Base-by-base conservation (phyloP, 2,797 vertebrate species). In the Gouania willdenowi region DNA sequence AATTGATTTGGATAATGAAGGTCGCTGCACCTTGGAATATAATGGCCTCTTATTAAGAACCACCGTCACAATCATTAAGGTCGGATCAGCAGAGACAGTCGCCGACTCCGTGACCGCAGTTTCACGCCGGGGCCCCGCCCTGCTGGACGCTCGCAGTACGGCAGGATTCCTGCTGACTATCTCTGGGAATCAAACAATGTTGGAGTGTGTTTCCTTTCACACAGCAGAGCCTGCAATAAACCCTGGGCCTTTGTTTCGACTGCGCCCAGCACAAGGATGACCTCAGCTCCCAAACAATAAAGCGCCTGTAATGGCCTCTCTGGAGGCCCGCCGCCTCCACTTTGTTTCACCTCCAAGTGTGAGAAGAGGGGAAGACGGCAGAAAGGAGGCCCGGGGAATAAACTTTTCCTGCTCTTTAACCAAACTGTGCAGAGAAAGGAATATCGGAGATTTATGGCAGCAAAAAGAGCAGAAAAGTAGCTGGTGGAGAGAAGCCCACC, bases 211-310 rank as follows among this genome's bases (percentile, higher is more conserved):
- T 97, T 96, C 94, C 93, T 94, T 95, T 97, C 93, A 93, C 94
- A 94, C 92, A 95, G 89, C 89, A 77, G 88, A 90, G 92, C 91
- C 91, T 76, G 91, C 90, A 92, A 91, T 93, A 93, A 94, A 93
- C 60, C 91, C 90, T 83, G 89, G 88, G 90, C 89, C 91, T 92
- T 95, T 97, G 93, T 95, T 92, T 93, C 87, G 90, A 85, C 91
- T 78, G 77, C 56, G 12, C 66, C 83, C 88, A 78, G 89, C 89
- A 92, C 91, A 90, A 93, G 91, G 92, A 94, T 96, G 94, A 97
- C 94, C 94, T 97, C 94, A 97, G 92, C 92, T 90, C 88, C 73
- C 90, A 91, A 95, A 97, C 94, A 96, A 95, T 95, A 93, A 92
- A 91, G 88, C 88, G 89, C 89, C 92, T 92, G 91, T 93, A 93